Evolutionary conservation across 2,888 invertebrate genomes (phyloP), one percentile per base, ranked within the genome.

Genomic region (Aspidapion aeneum): DNA sequence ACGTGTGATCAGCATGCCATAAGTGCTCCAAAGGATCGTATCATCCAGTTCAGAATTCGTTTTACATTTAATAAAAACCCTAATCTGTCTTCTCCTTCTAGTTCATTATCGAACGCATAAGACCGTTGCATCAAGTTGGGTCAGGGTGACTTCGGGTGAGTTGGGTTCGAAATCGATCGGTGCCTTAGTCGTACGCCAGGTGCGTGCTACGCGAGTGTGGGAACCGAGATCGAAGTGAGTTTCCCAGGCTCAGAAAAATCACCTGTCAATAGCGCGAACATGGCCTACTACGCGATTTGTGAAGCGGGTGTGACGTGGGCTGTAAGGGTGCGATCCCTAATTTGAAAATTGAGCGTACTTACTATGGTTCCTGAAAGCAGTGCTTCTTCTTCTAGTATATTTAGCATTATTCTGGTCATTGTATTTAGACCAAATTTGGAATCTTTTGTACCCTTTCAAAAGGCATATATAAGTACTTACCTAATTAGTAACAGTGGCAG

Each of bases 191-290:
- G 68, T 67, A 69, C 63, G 74, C 73, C 74, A 75, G 76, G 76
- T 76, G 76, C 73, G 72, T 70, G 70, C 71, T 69, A 35, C 62
- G 67, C 35, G 35, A 35, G 73, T 73, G 75, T 77, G 77, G 77
- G 77, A 77, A 77, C 76, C 71, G 63, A 63, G 69, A 71, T 70
- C 72, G 70, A 69, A 71, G 69, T 68, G 70, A 70, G 74, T 75
- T 76, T 76, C 77, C 76, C 77, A 76, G 75, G 74, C 72, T 70
- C 70, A 65, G 65, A 69, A 61, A 63, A 67, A 66, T 71, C 73
- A 74, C 74, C 74, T 73, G 73, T 71, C 70, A 65, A 57, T 61
- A 66, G 70, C 70, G 71, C 71, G 70, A 70, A 70, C 66, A 52
- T 12, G 35, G 52, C 52, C 52, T n/a, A 52, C 52, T 52, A 52